These are phyloP conservation scores for Acanthiza pusilla DNA, from an alignment of 2,797 vertebrate species.

Conservation along the genomic window DNA sequence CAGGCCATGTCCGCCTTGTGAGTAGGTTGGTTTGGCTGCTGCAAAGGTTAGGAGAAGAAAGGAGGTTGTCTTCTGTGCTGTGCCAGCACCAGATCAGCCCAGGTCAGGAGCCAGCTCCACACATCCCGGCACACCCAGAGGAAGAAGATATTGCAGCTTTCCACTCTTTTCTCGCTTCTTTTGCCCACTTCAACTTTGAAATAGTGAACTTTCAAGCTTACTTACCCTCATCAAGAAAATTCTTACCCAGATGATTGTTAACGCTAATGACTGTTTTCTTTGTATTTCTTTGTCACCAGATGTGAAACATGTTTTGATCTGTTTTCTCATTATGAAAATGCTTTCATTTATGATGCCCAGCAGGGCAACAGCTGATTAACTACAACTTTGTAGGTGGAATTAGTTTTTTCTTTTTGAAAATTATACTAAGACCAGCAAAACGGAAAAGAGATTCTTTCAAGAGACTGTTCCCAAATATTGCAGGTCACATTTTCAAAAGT, in stretches of 20 bases:
- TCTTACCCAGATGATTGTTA: not conserved
- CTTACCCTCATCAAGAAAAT: not conserved
- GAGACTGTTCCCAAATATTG: not conserved
- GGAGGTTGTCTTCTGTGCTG: not conserved
- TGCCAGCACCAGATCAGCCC: not conserved
- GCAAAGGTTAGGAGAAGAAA: not conserved
- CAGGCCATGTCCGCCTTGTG: not conserved
- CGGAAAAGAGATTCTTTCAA: not conserved
- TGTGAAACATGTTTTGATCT: conserved; percentile 11
- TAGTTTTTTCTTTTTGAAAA: not conserved
- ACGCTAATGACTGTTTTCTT: not conserved
- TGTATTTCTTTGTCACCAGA: not conserved
- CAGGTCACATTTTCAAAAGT: not conserved
- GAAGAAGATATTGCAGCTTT: not conserved
- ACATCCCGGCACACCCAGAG: accelerated
- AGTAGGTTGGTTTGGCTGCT: not conserved
- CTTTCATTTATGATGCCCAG: conserved; percentile 9
- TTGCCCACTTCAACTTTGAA: not conserved
- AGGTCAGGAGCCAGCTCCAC: not conserved
- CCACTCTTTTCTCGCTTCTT: not conserved
- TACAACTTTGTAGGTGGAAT: not conserved
- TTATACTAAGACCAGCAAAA: not conserved
- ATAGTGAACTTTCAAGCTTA: not conserved
- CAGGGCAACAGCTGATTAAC: not conserved
- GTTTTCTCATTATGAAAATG: conserved; percentile 15